Base-by-base conservation (phyloP, 1,140 invertebrate genomes). In the Neodiprion fabricii region DNA sequence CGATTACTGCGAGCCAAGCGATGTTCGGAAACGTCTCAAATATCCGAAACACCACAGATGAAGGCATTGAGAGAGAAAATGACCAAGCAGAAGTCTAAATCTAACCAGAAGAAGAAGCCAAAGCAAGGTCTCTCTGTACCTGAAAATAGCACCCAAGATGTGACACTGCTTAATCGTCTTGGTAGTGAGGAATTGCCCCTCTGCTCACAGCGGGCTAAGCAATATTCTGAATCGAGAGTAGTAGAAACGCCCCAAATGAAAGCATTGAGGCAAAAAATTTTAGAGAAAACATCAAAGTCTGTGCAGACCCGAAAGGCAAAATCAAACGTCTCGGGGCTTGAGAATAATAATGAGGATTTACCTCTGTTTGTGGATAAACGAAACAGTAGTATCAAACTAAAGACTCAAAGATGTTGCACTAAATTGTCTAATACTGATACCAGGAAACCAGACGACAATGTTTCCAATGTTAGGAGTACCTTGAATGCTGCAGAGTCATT, bases 191-290 rank as follows among this genome's bases (percentile, higher is more conserved):
- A 40, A 40, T 40, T 40, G 28, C 11, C 11, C 3, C 53, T 4
- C 3, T 14, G 9, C 12, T 65, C 71, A 9, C 48, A 77, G 48
- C 61, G 48, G 21, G 72, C 68, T 4, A 74, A 70, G 53, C 11
- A 9, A 47, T 48, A 74, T 9, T 67, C 65, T 65, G 53, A 48
- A 9, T 9, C 9, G 9, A 21, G 68, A 40, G n/a, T 67, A 12
- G 67, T 53, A 1, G 77, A 79, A 0, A 85, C 83, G 1, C 80
- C 84, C 0, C 83, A 84, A 61, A 84, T 83, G 80, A 74, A 66
- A 69, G 53, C 11, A 7, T 14, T 61, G 53, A 61, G 53, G 53
- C 4, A 8, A 17, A 61, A 61, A 61, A 61, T 61, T 14, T 9
- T 61, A 9, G 7, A 61, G 11, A 61, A 61, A 61, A 61, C 12